These are phyloP conservation scores for Lordiphosa andalusiaca DNA, from an alignment of 2,888 invertebrate species.

Conservation along the genomic window DNA sequence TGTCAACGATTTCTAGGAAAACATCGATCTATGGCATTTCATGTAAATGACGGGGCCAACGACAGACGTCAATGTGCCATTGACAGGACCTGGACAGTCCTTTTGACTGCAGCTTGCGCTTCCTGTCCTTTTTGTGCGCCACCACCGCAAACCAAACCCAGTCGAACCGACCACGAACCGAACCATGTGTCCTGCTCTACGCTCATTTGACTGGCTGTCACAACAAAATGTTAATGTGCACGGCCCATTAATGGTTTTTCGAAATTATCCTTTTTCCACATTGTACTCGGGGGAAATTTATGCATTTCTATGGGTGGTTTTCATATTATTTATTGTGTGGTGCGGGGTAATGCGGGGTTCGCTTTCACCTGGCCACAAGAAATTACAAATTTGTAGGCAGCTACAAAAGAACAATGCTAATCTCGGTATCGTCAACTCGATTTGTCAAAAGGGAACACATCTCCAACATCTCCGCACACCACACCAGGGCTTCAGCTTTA, in stretches of 20 bases:
- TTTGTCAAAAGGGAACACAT: constrained; percentile 53
- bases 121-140: constrained; percentile 42
- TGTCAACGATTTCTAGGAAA: constrained; percentile 46
- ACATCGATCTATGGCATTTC: constrained; percentile 53
- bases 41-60: constrained; percentile 51
- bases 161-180: constrained; percentile 8
- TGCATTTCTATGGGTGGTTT: constrained; percentile 41
- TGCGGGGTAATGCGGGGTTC: constrained; percentile 17
- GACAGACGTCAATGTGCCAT: constrained; percentile 30
- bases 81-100: constrained; percentile 15
- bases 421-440: constrained; percentile 31
- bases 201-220: constrained; percentile 70
- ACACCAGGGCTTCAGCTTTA: constrained; percentile 10
- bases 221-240: constrained; percentile 62
- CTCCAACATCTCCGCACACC: background rate
- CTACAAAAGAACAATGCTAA: constrained; percentile 35
- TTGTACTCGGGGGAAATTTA: constrained; percentile 46
- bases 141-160: constrained; percentile 6
- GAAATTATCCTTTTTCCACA: constrained; percentile 71
- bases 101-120: constrained; percentile 59
- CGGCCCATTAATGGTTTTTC: constrained; percentile 68
- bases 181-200: constrained; percentile 26
- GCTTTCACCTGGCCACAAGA: constrained; percentile 33
- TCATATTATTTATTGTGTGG: constrained; percentile 30
- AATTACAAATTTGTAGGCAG: constrained; percentile 35